phyloP scores from a whole-genome alignment of 2,113 vertebrate genomes.

The Cranoglanis bouderius region DNA sequence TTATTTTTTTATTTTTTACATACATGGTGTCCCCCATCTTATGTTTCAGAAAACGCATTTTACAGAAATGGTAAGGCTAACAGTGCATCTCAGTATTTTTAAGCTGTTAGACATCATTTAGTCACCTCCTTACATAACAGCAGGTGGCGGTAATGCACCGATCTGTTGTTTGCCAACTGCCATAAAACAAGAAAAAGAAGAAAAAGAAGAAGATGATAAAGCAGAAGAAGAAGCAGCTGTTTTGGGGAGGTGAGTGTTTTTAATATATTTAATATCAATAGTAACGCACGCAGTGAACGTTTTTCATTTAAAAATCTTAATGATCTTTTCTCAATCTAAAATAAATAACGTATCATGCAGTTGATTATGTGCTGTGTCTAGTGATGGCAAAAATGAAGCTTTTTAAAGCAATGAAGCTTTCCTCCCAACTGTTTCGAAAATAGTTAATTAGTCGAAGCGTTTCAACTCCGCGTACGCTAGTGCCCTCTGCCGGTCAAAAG shows the following conservation, averaged over 20 bases:
- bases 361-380: not conserved
- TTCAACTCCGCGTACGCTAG: not conserved
- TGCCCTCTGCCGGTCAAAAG: not conserved
- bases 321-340: not conserved
- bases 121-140: not conserved
- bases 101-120: too few species aligned
- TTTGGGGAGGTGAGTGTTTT: not conserved
- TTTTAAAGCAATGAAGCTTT: not conserved
- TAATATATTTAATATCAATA: not conserved
- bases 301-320: not conserved
- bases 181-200: not conserved
- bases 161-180: not conserved
- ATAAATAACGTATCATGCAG: not conserved
- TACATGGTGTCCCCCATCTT: too few species aligned
- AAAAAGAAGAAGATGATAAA: not conserved
- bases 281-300: not conserved
- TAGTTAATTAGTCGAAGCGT: not conserved
- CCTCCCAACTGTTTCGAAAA: not conserved
- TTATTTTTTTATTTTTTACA: too few species aligned
- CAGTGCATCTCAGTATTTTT: too few species aligned
- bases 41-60: too few species aligned
- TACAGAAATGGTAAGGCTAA: too few species aligned
- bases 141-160: not conserved
- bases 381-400: not conserved
- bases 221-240: not conserved